Conservation (phyloP, 1,140 invertebrate genomes). For the Rhyacophila brunnea region DNA sequence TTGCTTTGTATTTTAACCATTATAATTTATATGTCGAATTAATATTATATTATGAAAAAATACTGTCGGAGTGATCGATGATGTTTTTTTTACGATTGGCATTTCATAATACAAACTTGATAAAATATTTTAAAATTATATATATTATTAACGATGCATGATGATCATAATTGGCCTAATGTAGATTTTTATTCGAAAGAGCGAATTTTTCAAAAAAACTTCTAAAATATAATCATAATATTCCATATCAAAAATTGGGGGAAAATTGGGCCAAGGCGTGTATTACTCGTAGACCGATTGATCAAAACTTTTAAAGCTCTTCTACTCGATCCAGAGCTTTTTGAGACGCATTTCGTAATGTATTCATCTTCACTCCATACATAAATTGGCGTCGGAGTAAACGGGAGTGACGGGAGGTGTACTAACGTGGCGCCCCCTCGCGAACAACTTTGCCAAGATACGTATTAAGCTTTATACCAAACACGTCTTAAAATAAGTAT, state of each 20-base stretch:
- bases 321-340: conserved; percentile 1
- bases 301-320: conserved; percentile 18
- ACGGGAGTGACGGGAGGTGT: conserved; percentile 15
- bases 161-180: no score
- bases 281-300: conserved; percentile 22
- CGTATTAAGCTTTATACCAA: no score
- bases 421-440: neutral
- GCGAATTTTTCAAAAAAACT: conserved; percentile 9
- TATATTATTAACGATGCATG: no score
- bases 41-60: no score
- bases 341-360: conserved; percentile 4
- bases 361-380: conserved; percentile 12
- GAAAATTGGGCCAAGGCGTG: neutral
- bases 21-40: no score
- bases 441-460: conserved; percentile 1
- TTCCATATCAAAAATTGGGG: neutral
- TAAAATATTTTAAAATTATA: no score
- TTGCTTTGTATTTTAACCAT: no score
- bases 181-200: no score
- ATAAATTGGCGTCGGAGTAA: conserved; percentile 7
- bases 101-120: no score
- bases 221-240: conserved; percentile 2
- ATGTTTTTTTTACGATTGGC: no score
- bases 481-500: no score
- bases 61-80: no score